Conservation (phyloP, 2,888 invertebrate species). For the Plebejus anna region DNA sequence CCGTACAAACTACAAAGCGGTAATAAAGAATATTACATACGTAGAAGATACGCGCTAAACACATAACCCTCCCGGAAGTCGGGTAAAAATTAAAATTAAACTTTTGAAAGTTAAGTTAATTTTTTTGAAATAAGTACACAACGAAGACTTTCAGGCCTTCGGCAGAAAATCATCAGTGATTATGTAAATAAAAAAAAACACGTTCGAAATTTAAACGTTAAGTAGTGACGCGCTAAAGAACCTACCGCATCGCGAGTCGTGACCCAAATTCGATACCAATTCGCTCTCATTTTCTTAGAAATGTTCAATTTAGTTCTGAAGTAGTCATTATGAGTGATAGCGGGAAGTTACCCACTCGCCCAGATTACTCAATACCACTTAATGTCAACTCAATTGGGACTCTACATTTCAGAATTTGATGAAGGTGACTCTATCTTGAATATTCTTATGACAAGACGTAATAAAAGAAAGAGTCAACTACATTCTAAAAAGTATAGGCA, state of each 20-base stretch:
- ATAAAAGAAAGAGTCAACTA: neutral
- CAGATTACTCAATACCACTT: constrained; percentile 8
- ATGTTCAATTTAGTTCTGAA: constrained; percentile 16
- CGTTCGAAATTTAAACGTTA: neutral
- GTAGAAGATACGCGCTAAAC: no score
- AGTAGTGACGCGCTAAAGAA: neutral
- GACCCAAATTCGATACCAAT: constrained; percentile 18
- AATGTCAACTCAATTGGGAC: constrained; percentile 8
- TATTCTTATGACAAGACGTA: neutral
- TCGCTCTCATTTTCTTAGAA: constrained; percentile 18
- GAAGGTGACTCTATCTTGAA: neutral
- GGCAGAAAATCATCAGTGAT: no score
- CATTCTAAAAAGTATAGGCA: no score
- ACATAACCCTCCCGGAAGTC: no score
- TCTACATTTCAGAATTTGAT: constrained; percentile 9
- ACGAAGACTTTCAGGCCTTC: no score
- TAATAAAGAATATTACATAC: no score
- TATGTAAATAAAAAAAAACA: neutral
- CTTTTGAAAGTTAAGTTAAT: neutral
- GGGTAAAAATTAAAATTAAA: no score
- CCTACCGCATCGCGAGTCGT: constrained; percentile 15
- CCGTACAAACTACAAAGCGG: no score
- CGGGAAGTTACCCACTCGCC: constrained; percentile 17
- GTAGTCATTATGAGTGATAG: constrained; percentile 13
- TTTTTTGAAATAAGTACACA: neutral